Evolutionary conservation across 92 coral and sea anemone species (phyloP), one percentile per base, ranked within the genome.

Genomic region (Actinernus sp.): DNA sequence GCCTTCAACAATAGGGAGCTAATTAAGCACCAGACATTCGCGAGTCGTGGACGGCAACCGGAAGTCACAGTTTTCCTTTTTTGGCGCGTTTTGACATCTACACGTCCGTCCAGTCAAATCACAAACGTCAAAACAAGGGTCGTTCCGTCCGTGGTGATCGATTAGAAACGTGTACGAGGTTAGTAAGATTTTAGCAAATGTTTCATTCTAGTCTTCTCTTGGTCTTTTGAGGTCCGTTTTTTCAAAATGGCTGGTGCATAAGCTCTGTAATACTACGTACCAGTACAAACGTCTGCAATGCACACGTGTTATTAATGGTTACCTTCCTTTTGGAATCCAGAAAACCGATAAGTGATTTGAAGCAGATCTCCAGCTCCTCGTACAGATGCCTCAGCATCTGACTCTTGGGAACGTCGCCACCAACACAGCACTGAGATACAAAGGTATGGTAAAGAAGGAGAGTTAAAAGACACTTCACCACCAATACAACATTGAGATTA

Each of bases 341-440:
- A 63, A 91, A 95, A 21, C 92, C 92, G 32, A 91, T 86, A 4
- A 95, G 91, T 0, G 97, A 91, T 74, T 95, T 95, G 73, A 91
- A 95, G 83, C 99, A 95, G 24, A 95, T 91, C 74, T 95, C 99
- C 72, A 95, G 85, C 74, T 95, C 99, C 33, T 95, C 99, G 26
- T 74, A 81, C 49, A 95, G 79, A 62, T 95, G 99, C 53, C 73
- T 95, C 8, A 95, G 37, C 84, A 95, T 83, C 53, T 95, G 99
- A 48, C 87, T 95, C 68, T 91, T 95, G 0, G 99, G 99, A 3
- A 95, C 96, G 55, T 95, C 99, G 19, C 97, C 99, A 24, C 99
- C 99, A 26, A 95, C 96, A 71, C 98, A 94, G 38, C 98, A 94
- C 98, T 94, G 0, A 55, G 11, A 12, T 0, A 24, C 13, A 33